Percentiles rank a stretch among this genome's conserved stretches.
phyloP scores from a whole-genome alignment of 2,888 invertebrate species.

The Tipula unca region DNA sequence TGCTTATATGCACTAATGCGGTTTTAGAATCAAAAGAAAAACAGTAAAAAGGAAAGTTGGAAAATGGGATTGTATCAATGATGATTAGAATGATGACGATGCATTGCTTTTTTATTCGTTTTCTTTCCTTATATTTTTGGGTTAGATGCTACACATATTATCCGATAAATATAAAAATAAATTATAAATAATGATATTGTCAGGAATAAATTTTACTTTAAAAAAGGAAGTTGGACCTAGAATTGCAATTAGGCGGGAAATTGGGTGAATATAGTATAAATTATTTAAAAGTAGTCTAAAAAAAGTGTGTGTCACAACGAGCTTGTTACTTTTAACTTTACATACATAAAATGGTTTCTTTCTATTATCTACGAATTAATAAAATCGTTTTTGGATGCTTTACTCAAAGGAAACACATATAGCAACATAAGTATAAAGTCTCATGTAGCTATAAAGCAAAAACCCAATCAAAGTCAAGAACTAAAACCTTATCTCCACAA shows the following conservation, averaged over 20 bases:
- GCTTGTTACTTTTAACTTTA: too few species aligned
- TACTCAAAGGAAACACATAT: too few species aligned
- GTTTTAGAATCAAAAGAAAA: background rate
- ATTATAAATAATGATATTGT: background rate
- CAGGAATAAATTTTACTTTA: background rate
- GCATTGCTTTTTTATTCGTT: background rate
- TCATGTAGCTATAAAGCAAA: background rate
- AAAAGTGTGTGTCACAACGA: background rate
- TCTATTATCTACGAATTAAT: too few species aligned
- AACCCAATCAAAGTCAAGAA: background rate
- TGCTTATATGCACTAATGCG: background rate
- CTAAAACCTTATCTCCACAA: background rate
- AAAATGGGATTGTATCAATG: background rate
- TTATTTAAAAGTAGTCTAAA: background rate
- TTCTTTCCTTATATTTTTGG: background rate
- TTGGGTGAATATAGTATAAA: background rate
- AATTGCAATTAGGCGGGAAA: background rate
- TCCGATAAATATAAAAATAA: background rate
- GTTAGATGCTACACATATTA: background rate
- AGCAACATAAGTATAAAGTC: background rate
- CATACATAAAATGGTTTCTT: too few species aligned
- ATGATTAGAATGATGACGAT: slow-evolving; percentile 8
- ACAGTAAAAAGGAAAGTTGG: background rate
- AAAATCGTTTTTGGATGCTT: too few species aligned
- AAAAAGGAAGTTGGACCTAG: background rate